Evolutionary conservation across 2,888 invertebrate genomes (phyloP), one percentile per base, ranked within the genome.

Genomic region (Ceriagrion tenellum): DNA sequence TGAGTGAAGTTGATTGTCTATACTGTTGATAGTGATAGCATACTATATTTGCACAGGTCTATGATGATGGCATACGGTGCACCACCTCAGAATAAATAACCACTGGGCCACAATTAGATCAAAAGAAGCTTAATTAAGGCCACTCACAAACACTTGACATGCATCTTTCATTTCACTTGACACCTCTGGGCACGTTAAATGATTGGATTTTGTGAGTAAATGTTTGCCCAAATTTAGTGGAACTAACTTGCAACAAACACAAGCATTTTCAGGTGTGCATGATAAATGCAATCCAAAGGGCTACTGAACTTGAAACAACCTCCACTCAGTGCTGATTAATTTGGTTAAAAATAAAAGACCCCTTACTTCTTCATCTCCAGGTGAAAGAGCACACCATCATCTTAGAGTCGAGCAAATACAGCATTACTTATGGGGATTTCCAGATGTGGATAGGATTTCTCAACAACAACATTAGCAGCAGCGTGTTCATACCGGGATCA

Each of bases 401-500:
- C 81, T 81, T 81, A 81, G 81, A 81, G 81, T 10, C 13, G 81
- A 81, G 81, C 81, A 81, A 93, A 93, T 47, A 93, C 93, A 93
- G 69, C 69, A 93, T 93, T 93, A 69, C 69, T 74, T 69, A 93
- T 93, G 93, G 93, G 93, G 63, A 47, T 93, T 69, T 74, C 89
- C 89, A 93, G 69, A 47, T n/a, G 35, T 93, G 93, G 93, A 93
- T 47, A 93, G 93, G 93, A 93, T 69, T 93, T 93, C 69, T 93
- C 93, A 93, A 93, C 93, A 93, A 93, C 93, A 93, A 93, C 69
- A 93, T 63, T 69, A 93, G 93, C 89, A 93, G 93, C 93, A 93
- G 93, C 89, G 23, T 95, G 95, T 96, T 97, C 98, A 97, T 96
- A 98, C 98, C 96, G 98, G 98, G 96, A 98, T 98, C 98, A 98